phyloP scores from a whole-genome alignment of 1,140 invertebrate genomes.

The Wiebesia pumilae region DNA sequence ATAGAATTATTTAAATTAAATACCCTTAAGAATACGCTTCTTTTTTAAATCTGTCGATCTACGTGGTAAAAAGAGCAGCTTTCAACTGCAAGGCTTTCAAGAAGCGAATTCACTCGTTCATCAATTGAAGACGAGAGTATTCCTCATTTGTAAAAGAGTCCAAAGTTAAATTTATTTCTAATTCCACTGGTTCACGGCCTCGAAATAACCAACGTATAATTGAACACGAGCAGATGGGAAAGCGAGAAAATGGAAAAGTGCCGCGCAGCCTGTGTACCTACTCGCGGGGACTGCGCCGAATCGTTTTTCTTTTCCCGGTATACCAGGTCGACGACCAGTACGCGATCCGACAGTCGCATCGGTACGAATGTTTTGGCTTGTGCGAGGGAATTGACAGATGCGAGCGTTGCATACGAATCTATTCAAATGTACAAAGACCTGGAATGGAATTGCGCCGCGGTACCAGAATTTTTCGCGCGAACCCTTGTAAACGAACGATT shows the following conservation, averaged over 20 bases:
- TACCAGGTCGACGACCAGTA: not conserved
- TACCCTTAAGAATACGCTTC: no score
- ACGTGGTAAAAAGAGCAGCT: not conserved
- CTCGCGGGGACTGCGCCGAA: not conserved
- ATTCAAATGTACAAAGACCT: conserved; percentile 13
- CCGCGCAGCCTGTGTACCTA: not conserved
- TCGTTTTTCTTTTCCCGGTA: conserved; percentile 1
- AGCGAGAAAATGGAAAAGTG: not conserved
- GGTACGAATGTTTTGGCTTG: not conserved
- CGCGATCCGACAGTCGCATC: not conserved
- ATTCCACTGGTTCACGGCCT: not conserved
- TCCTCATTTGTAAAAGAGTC: conserved; percentile 1
- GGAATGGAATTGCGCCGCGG: conserved; percentile 19
- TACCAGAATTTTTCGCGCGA: not conserved
- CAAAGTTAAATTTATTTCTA: conserved; percentile 21
- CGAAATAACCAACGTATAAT: not conserved
- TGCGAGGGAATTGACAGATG: conserved; percentile 1
- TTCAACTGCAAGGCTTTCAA: not conserved
- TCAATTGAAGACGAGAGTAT: not conserved
- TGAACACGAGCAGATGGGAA: not conserved
- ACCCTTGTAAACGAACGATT: conserved; percentile 4
- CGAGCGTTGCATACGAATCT: conserved; percentile 5
- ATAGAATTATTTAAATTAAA: no score
- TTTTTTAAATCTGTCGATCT: not conserved
- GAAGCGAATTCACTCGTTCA: not conserved